Conservation (phyloP, 2,888 invertebrate genomes). For the Sarcophaga variegata region DNA sequence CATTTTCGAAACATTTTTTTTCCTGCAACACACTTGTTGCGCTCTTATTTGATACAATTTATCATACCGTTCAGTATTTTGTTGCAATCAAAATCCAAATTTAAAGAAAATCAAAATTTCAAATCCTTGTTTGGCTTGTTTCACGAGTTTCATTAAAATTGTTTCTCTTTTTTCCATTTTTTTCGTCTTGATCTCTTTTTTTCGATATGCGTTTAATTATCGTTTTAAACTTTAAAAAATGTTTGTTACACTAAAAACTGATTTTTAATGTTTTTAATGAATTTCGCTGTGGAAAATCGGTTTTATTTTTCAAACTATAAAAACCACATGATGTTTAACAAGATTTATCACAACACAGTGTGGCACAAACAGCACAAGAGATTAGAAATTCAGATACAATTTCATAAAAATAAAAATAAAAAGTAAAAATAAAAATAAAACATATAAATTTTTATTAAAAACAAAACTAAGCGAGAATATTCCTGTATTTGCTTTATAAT, state of each 20-base stretch:
- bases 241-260: conserved; percentile 20
- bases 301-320: conserved; percentile 68
- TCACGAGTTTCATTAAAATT: conserved; percentile 19
- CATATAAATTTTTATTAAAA: background rate
- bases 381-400: conserved; percentile 13
- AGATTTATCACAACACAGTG: conserved; percentile 70
- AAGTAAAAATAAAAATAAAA: too few species aligned
- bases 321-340: conserved; percentile 65
- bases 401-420: background rate
- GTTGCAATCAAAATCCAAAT: conserved; percentile 35
- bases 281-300: conserved; percentile 19
- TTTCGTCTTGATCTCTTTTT: conserved; percentile 13
- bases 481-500: background rate
- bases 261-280: conserved; percentile 14
- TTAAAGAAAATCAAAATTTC: conserved; percentile 9
- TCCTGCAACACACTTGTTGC: background rate
- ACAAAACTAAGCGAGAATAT: conserved; percentile 14
- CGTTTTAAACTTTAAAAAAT: conserved; percentile 33
- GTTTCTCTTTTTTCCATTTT: background rate
- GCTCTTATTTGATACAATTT: background rate
- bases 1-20: conserved; percentile 5
- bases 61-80: background rate
- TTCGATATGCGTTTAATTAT: conserved; percentile 28
- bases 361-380: conserved; percentile 54
- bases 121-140: conserved; percentile 63